These are phyloP conservation scores for Molothrus ater DNA, from an alignment of 2,797 vertebrate species.

Conservation along the genomic window DNA sequence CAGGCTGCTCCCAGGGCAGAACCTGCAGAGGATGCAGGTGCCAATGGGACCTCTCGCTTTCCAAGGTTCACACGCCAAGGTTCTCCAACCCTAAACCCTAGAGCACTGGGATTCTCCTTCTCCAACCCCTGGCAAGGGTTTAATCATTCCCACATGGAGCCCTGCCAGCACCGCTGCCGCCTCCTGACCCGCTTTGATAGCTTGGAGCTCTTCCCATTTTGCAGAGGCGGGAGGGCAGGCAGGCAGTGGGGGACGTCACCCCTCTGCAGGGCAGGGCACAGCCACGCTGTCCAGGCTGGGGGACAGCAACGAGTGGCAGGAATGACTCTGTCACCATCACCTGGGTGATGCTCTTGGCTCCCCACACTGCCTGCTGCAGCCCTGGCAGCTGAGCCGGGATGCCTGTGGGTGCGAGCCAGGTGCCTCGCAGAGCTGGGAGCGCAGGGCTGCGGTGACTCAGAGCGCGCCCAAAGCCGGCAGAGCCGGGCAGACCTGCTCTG, in stretches of 20 bases:
- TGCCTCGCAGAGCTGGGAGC: neutral
- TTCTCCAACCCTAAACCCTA: neutral
- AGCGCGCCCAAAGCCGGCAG: constrained; percentile 10
- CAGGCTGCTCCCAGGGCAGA: neutral
- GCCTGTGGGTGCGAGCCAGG: neutral
- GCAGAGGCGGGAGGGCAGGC: neutral
- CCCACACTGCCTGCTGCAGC: neutral
- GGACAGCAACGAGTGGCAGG: neutral
- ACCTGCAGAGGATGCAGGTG: neutral
- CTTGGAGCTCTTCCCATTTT: neutral
- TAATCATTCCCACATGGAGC: neutral
- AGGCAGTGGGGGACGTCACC: too few relatives aligned
- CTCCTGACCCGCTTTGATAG: neutral
- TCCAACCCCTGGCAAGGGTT: neutral
- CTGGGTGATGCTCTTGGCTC: neutral
- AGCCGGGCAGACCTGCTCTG: constrained; percentile 60
- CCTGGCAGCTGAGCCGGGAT: neutral
- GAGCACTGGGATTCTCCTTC: neutral
- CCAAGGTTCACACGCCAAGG: neutral
- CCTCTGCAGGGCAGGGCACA: neutral
- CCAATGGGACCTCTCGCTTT: neutral
- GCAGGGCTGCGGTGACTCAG: constrained; percentile 8
- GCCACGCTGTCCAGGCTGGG: neutral
- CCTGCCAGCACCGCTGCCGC: neutral
- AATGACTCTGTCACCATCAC: neutral